Evolutionary conservation across 2,113 vertebrate species (phyloP).

Genomic region (Guaruba guarouba): DNA sequence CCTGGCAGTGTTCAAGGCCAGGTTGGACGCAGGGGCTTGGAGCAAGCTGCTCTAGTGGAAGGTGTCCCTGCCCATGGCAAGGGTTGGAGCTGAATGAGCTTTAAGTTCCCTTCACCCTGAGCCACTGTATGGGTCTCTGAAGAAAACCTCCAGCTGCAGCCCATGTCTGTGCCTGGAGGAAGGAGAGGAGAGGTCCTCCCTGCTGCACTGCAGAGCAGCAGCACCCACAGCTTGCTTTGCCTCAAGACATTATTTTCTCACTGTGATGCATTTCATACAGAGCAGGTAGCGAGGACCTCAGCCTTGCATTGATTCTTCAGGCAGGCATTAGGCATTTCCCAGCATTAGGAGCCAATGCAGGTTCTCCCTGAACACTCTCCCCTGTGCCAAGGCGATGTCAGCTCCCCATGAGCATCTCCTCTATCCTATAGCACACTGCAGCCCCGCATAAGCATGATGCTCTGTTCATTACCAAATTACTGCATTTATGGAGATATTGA

Average conservation of each 20-base stretch:
- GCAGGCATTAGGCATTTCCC: neutral
- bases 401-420: neutral
- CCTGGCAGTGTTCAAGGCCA: no score
- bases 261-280: neutral
- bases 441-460: neutral
- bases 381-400: neutral
- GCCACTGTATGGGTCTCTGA: neutral
- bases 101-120: no score
- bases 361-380: neutral
- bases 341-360: neutral
- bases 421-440: neutral
- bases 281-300: neutral
- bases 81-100: rapidly evolving
- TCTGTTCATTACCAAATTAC: neutral
- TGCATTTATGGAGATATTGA: neutral
- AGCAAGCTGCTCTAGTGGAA: no score
- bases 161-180: neutral
- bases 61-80: no score
- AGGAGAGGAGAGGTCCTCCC: neutral
- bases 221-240: neutral
- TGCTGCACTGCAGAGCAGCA: neutral
- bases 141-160: neutral
- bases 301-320: neutral
- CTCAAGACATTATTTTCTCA: rapidly evolving
- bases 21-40: no score